Evolutionary conservation across 2,113 vertebrate species (phyloP), one percentile per base, ranked within the genome.

Genomic region (Ascaphus truei): DNA sequence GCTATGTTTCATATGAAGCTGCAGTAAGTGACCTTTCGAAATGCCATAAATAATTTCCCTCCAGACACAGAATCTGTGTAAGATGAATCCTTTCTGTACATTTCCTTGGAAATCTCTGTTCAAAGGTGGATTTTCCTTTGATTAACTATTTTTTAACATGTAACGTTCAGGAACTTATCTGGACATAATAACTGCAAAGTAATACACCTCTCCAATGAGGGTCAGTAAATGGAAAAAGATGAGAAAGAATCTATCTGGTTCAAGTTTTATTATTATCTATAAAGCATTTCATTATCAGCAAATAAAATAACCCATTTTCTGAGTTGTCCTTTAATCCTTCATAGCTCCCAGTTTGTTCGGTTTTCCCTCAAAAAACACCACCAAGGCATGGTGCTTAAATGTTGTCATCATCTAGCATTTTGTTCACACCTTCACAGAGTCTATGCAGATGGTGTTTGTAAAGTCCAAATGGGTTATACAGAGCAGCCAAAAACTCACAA

Each of bases 321-420:
- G 22, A 71, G 51, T 74, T 59, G 67, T 77, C 72, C 62, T 51
- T 83, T 81, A 71, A 80, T 87, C 81, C 85, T 89, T 87, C 84
- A 86, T 82, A 34, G 75, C 55, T 18, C 29, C 11, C 30, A 80
- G 77, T 76, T 80, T 75, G 20, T 26, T 23, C 31, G 31, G n/a
- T 79, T 76, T 68, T 27, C 72, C 77, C 78, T 73, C 74, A 74
- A 66, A 57, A 13, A 77, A 76, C 71, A 73, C 71, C 58, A 1
- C 71, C 58, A 1, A 43, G 62, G 65, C 71, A 69, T 69, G 59
- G 4, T 1, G 41, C 34, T 88, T 87, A 94, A 78, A 94, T 91
- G 79, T 92, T 93, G 51, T 85, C 90, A 68, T 94, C 93, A 73
- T 94, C 93, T 74, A 94, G 63, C 92, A 93, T 91, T 86, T 91